Percentiles rank a stretch among this genome's conserved stretches.
These are phyloP conservation scores for Macaca nemestrina DNA, from an alignment of 2,113 vertebrate species.

Conservation along the genomic window DNA sequence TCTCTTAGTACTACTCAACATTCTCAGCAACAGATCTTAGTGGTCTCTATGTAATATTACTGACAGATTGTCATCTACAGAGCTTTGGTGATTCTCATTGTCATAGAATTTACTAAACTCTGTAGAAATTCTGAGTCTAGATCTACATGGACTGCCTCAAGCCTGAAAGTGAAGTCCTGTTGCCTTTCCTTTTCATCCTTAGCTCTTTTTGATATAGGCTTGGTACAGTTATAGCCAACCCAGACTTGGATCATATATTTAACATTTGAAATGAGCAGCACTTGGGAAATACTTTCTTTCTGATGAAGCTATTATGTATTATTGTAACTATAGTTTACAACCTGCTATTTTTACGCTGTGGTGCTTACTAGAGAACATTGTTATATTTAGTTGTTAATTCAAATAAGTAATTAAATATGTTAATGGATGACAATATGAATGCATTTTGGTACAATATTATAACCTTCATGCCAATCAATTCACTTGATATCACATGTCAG, in stretches of 20 bases:
- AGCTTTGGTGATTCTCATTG: neutral
- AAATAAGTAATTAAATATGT: neutral
- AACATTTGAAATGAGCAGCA: neutral
- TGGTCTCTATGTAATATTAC: neutral
- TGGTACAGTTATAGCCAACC: neutral
- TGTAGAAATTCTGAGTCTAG: neutral
- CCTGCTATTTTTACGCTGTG: conserved; percentile 1
- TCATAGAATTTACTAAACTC: neutral
- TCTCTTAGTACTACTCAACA: neutral
- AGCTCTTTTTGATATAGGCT: neutral
- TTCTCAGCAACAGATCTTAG: neutral
- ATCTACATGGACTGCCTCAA: no score
- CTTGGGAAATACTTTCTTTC: neutral
- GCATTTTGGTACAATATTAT: neutral
- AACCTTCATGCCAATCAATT: neutral
- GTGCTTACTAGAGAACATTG: neutral
- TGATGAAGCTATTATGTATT: neutral
- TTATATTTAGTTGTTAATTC: neutral
- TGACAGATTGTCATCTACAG: neutral
- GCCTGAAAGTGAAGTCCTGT: neutral
- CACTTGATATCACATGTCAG: neutral
- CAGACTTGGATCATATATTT: neutral
- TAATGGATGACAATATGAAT: neutral
- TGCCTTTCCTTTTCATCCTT: neutral
- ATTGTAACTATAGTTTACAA: neutral